Evolutionary conservation across 2,888 invertebrate genomes (phyloP), one percentile per base, ranked within the genome.

Genomic region (Colostygia pectinataria): DNA sequence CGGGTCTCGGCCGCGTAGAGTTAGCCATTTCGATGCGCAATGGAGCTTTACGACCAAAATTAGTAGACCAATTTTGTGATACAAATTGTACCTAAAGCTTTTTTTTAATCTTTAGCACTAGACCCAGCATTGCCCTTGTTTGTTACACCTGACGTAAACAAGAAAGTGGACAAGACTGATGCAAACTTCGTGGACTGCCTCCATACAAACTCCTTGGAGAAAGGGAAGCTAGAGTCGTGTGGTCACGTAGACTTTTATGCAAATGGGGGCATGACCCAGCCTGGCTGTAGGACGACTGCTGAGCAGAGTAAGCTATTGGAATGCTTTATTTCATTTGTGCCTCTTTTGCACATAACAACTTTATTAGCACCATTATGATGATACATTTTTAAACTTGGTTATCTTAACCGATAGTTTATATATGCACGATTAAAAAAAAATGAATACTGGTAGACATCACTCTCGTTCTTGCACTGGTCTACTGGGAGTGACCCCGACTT

Each of bases 111-210:
- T 64, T 28, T 59, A 93, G 94, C 91, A 1, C 67, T 94, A n/a
- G 94, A 94, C 67, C 93, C 94, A 0, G 94, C 94, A 0, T 76
- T 92, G 63, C 94, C 94, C 0, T 63, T 93, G 4, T 94, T 93
- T 57, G 91, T 91, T 0, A 84, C 91, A 0, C 74, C 73, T 0
- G 80, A 90, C 37, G 44, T 63, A 0, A 72, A 75, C 0, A 83
- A 77, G 27, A 92, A 92, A 61, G 58, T 94, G 15, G 93, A 93
- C 64, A 58, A 77, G 0, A 68, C 67, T 0, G 93, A 94, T 65
- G 94, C 93, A 0, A 80, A 86, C 0, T 92, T 92, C 58, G 93
- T 94, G 0, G 93, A 94, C 62, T 89, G 92, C 0, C 83, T 93
- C 4, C 94, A 94, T 61, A 93, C 93, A 0, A 93, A 94, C 65